These are phyloP conservation scores for Andrena dorsata DNA, from an alignment of 2,888 invertebrate genomes.

Conservation along the genomic window DNA sequence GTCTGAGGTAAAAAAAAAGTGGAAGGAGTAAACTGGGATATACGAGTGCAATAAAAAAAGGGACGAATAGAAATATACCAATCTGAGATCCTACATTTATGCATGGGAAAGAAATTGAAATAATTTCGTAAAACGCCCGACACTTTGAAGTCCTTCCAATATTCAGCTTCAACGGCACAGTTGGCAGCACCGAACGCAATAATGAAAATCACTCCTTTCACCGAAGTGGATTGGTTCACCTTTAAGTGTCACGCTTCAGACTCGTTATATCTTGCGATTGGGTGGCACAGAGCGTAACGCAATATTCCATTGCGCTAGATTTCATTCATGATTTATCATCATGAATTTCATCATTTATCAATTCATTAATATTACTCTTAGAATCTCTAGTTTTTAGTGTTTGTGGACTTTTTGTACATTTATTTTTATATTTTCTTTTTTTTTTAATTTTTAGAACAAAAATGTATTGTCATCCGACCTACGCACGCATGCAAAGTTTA, in stretches of 20 bases:
- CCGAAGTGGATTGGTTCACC: conserved; percentile 31
- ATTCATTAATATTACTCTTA: too few species aligned
- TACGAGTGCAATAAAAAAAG: not conserved
- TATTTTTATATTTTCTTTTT: too few species aligned
- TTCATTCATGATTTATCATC: too few species aligned
- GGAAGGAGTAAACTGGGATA: not conserved
- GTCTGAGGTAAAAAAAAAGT: too few species aligned
- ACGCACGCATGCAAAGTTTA: too few species aligned
- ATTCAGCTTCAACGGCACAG: conserved; percentile 10
- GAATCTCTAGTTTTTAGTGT: too few species aligned
- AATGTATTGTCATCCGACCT: too few species aligned
- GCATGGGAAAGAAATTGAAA: not conserved
- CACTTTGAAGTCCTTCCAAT: conserved; percentile 23
- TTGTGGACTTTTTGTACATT: too few species aligned
- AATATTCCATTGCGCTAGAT: conserved; percentile 54
- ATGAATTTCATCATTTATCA: too few species aligned
- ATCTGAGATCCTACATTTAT: not conserved
- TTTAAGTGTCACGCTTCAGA: conserved; percentile 36
- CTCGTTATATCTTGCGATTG: conserved; percentile 32
- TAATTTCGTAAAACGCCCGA: conserved; percentile 16
- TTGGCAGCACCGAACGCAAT: conserved; percentile 10
- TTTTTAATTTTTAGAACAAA: too few species aligned
- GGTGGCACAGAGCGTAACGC: conserved; percentile 7
- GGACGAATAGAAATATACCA: not conserved
- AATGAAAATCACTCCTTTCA: conserved; percentile 47